phyloP scores from a whole-genome alignment of 2,888 invertebrate genomes.

The Selenia dentaria region DNA sequence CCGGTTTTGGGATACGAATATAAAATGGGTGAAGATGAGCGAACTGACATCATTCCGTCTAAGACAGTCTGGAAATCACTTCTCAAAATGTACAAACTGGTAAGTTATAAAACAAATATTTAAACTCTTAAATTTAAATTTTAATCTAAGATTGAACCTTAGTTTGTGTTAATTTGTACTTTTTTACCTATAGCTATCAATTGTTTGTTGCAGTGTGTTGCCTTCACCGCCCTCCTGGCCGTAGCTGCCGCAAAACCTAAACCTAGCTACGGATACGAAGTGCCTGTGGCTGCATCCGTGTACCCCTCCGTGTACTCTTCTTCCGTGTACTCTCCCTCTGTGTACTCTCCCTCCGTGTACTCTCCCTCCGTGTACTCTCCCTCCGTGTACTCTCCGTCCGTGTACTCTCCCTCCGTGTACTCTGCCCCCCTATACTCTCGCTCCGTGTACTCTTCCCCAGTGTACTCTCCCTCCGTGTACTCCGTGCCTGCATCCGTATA shows the following conservation, averaged over 20 bases:
- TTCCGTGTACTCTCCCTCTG: conserved; percentile 11
- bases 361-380: conserved; percentile 6
- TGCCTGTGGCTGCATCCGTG: neutral
- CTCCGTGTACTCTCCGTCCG: too few species aligned
- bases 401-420: conserved; percentile 11
- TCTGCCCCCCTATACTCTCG: conserved; percentile 5
- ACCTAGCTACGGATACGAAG: conserved; percentile 17
- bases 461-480: conserved; percentile 22
- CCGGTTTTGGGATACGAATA: conserved; percentile 38
- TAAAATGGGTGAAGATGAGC: conserved; percentile 36
- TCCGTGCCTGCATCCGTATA: conserved; percentile 7
- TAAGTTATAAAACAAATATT: conserved; percentile 20
- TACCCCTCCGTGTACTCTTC: conserved; percentile 6
- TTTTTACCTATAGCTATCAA: too few species aligned
- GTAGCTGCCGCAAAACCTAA: conserved; percentile 35
- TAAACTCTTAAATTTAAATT: neutral
- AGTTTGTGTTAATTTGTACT: too few species aligned
- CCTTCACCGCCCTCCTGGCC: conserved; percentile 33
- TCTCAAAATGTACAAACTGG: conserved; percentile 40
- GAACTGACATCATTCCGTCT: conserved; percentile 38
- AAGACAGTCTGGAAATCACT: conserved; percentile 36
- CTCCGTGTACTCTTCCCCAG: too few species aligned
- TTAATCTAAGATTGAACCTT: too few species aligned
- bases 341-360: conserved; percentile 11
- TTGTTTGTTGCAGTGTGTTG: conserved; percentile 32